A percentile compares a stretch with the other conserved stretches of the same genome.
These are phyloP conservation scores for Lepus timidus DNA, from an alignment of 2,113 vertebrate species.

Conservation along the genomic window DNA sequence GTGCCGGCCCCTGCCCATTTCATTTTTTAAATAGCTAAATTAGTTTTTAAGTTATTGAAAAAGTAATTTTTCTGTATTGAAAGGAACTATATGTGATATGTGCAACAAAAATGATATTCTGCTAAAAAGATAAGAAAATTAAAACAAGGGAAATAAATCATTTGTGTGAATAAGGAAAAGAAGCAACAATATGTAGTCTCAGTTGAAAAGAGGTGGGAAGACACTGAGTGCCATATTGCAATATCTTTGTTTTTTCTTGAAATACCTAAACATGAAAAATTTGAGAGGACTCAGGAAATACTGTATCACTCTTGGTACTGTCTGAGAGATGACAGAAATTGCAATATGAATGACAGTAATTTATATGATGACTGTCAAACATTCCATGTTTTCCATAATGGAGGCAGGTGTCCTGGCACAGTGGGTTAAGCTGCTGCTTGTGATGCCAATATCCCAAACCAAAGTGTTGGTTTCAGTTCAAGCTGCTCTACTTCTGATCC, in stretches of 20 bases:
- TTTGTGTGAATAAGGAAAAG: background rate
- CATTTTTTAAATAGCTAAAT: constrained; percentile 5
- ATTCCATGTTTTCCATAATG: background rate
- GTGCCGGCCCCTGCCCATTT: background rate
- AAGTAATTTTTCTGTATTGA: background rate
- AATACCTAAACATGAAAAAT: background rate
- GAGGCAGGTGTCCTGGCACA: too few species aligned
- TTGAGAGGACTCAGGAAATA: background rate
- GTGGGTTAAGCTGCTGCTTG: too few species aligned
- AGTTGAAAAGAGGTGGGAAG: background rate
- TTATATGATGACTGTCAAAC: background rate
- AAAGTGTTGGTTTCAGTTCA: too few species aligned
- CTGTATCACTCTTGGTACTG: background rate
- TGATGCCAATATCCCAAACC: too few species aligned
- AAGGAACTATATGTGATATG: background rate
- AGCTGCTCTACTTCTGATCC: too few species aligned
- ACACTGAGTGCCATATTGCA: background rate
- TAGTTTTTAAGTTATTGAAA: constrained; percentile 20
- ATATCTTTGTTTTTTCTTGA: background rate
- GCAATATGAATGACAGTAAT: background rate
- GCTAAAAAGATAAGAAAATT: background rate
- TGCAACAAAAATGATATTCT: background rate
- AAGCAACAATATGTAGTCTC: background rate
- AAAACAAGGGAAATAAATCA: background rate
- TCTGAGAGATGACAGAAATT: background rate